phyloP scores from a whole-genome alignment of 2,113 vertebrate genomes.

The Psilopsiagon aurifrons region DNA sequence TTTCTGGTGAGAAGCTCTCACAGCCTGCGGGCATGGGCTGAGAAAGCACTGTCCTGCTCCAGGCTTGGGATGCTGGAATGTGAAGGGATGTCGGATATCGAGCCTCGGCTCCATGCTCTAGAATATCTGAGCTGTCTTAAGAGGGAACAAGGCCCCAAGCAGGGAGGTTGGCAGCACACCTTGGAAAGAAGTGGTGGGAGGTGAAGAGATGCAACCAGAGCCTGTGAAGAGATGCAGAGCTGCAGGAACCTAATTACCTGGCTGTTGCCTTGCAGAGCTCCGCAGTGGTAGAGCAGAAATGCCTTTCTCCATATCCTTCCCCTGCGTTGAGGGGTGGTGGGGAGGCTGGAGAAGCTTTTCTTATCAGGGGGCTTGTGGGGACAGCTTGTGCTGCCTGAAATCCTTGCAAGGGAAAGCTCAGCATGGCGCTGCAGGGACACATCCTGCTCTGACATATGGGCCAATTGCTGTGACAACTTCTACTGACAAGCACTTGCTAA shows the following conservation, averaged over 20 bases:
- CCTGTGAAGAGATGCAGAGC: neutral
- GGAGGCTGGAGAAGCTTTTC: neutral
- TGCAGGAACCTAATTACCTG: neutral
- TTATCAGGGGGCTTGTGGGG: neutral
- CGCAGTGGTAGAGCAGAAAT: fast-evolving
- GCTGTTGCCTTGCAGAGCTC: neutral
- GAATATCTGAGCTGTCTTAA: neutral
- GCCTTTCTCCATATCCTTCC: neutral
- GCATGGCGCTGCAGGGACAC: fast-evolving
- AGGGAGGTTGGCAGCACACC: neutral
- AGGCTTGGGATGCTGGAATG: neutral
- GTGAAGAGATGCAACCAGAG: neutral
- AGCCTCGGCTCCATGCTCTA: neutral
- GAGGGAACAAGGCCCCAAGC: neutral
- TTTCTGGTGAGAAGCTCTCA: neutral
- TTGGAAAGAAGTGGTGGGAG: neutral
- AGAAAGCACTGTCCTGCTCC: neutral
- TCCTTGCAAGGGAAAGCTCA: neutral
- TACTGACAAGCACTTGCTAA: neutral
- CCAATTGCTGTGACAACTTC: neutral
- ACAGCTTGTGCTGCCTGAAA: neutral
- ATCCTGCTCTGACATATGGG: fast-evolving
- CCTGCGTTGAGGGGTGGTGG: fast-evolving
- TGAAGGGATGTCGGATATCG: fast-evolving
- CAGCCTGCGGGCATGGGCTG: neutral